Conservation (phyloP, 2,888 invertebrate genomes). For the Sicus ferrugineus region DNA sequence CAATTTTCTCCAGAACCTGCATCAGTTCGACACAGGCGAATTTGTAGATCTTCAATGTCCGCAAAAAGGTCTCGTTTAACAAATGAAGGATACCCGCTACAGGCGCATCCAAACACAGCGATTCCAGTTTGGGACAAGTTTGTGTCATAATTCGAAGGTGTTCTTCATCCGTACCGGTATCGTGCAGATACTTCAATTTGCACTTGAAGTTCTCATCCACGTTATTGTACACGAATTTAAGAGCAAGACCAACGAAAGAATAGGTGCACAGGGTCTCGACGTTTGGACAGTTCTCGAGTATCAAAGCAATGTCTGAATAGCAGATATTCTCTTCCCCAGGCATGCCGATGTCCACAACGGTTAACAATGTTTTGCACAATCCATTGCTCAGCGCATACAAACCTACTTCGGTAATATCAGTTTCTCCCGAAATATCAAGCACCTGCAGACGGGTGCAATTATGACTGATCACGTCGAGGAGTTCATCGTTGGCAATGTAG, state of each 20-base stretch:
- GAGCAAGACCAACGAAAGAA: constrained; percentile 73
- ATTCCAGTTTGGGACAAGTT: constrained; percentile 72
- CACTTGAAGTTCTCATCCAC: constrained; percentile 69
- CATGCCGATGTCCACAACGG: constrained; percentile 74
- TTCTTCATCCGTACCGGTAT: constrained; percentile 70
- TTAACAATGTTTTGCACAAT: constrained; percentile 68
- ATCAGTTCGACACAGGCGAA: constrained; percentile 71
- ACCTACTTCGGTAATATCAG: constrained; percentile 73
- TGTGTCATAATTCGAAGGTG: constrained; percentile 70
- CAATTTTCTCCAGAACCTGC: constrained; percentile 68
- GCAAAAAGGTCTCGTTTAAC: constrained; percentile 58
- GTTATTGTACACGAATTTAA: constrained; percentile 68
- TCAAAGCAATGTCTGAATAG: constrained; percentile 71
- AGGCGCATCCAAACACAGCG: constrained; percentile 72
- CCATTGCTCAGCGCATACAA: constrained; percentile 69
- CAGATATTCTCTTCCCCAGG: constrained; percentile 76
- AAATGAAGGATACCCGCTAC: constrained; percentile 63
- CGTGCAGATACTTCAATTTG: constrained; percentile 74
- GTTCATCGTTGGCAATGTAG: constrained; percentile 74
- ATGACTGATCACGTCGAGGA: constrained; percentile 70
- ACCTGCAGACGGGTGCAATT: constrained; percentile 69
- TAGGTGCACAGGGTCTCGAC: constrained; percentile 73
- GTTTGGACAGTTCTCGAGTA: constrained; percentile 72
- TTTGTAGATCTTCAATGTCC: constrained; percentile 71
- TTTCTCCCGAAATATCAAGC: constrained; percentile 76